Conservation (phyloP, 1,140 invertebrate species). For the Melipona quadrifasciata region DNA sequence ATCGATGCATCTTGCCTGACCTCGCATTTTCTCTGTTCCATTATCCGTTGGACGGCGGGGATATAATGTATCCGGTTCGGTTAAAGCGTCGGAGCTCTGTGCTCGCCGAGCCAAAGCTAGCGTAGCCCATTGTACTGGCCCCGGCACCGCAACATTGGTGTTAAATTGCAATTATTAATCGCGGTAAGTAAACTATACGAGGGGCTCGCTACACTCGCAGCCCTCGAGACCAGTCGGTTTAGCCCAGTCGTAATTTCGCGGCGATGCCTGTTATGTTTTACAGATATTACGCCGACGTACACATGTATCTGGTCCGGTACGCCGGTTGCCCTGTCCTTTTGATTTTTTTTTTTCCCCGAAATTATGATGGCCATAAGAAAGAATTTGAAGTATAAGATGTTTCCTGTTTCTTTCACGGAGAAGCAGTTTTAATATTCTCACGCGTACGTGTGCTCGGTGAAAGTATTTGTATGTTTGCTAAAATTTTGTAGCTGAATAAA, state of each 20-base stretch:
- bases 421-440: no score
- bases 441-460: no score
- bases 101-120: constrained; percentile 21
- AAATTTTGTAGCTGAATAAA: no score
- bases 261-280: not conserved
- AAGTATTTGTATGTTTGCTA: no score
- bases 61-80: constrained; percentile 61
- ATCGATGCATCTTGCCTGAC: not conserved
- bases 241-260: constrained; percentile 23
- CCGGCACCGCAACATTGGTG: constrained; percentile 61
- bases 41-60: constrained; percentile 54
- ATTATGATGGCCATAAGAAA: not conserved
- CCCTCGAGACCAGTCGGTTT: not conserved
- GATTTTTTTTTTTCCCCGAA: not conserved
- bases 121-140: constrained; percentile 38
- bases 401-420: no score
- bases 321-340: not conserved
- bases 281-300: not conserved
- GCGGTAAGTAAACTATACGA: constrained; percentile 62
- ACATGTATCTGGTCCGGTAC: no score
- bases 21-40: constrained; percentile 57
- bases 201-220: constrained; percentile 7
- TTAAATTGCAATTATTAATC: constrained; percentile 69
- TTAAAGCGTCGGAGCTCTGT: constrained; percentile 46
- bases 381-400: not conserved